phyloP scores from a whole-genome alignment of 92 coral and sea anemone genomes.

The Zoanthus sansibaricus region DNA sequence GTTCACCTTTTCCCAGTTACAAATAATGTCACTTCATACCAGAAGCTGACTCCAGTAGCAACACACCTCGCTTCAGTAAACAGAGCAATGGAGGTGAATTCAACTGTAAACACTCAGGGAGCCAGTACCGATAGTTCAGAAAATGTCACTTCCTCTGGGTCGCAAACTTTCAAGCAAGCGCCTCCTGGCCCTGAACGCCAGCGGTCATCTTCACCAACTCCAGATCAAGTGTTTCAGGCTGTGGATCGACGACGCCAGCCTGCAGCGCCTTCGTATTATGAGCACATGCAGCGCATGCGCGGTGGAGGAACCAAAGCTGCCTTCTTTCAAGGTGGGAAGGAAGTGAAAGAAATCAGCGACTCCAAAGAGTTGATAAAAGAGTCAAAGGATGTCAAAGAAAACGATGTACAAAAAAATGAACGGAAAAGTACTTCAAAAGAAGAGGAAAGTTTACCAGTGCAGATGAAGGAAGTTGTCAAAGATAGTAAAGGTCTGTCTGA shows the following conservation, averaged over 20 bases:
- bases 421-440: not conserved
- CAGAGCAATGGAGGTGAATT: conserved; percentile 71
- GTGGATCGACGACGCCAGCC: conserved; percentile 98
- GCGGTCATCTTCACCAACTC: conserved; percentile 85
- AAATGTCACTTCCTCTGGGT: conserved; percentile 59
- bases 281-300: conserved; percentile 93
- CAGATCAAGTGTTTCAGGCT: conserved; percentile 95
- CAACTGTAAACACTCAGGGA: conserved; percentile 68
- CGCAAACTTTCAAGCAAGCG: conserved; percentile 54
- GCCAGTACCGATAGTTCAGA: conserved; percentile 72
- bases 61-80: conserved; percentile 70
- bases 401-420: conserved; percentile 19
- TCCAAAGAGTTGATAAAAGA: conserved; percentile 25
- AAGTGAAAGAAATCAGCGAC: conserved; percentile 53
- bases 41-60: conserved; percentile 70
- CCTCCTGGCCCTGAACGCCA: conserved; percentile 67
- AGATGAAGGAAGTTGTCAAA: conserved; percentile 47
- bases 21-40: conserved; percentile 72
- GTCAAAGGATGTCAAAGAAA: conserved; percentile 13
- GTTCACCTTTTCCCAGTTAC: conserved; percentile 84
- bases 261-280: conserved; percentile 98
- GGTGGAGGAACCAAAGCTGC: conserved; percentile 70
- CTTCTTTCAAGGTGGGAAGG: conserved; percentile 73
- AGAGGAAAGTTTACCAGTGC: conserved; percentile 41
- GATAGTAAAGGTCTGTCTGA: conserved; percentile 53